Percentiles rank a stretch among this genome's conserved stretches.
Conservation (phyloP, 2,113 vertebrate species). For the Cinclus mexicanus region DNA sequence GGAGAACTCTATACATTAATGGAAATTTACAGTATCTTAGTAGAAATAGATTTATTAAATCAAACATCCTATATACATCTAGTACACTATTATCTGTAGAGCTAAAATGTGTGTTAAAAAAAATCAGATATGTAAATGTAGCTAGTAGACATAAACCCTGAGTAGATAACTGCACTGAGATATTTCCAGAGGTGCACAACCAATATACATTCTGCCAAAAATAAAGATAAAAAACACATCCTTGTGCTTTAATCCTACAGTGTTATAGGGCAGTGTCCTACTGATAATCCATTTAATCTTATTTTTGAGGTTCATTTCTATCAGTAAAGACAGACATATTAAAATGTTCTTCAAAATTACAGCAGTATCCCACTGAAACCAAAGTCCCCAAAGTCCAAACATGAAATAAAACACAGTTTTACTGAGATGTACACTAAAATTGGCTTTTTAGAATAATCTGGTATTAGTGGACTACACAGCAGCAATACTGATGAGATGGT, state of each 20-base stretch:
- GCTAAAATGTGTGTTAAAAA: background rate
- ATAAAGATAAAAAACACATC: too few relatives aligned
- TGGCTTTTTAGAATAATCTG: background rate
- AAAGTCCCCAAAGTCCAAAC: background rate
- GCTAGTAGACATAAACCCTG: background rate
- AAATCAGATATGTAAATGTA: background rate
- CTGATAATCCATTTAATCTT: background rate
- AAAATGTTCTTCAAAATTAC: background rate
- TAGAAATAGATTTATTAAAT: background rate
- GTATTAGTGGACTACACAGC: background rate
- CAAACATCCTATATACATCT: background rate
- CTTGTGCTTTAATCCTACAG: background rate
- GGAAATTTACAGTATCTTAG: background rate
- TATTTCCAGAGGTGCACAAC: background rate
- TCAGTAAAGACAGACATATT: background rate
- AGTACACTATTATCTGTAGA: background rate
- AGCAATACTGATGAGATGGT: background rate
- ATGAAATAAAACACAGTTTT: background rate
- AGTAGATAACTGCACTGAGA: background rate
- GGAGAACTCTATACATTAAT: background rate
- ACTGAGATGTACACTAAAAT: background rate
- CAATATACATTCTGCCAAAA: background rate
- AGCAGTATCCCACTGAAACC: background rate
- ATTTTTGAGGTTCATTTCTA: background rate
- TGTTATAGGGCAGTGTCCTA: background rate